Evolutionary conservation across 1,140 invertebrate genomes (phyloP).

Genomic region (Brachystomella parvula): DNA sequence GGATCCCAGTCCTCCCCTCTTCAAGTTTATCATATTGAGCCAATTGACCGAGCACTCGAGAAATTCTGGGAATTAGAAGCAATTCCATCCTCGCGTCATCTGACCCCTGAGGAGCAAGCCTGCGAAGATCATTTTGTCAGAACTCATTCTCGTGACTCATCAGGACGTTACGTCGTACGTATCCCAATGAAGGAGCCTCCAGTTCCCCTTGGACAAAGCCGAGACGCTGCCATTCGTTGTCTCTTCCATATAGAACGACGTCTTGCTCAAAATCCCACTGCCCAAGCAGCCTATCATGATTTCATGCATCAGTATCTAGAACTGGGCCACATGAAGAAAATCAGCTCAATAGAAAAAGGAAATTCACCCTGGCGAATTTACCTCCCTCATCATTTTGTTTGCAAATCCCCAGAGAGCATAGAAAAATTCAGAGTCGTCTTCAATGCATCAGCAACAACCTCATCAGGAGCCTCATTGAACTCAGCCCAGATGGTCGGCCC

Average conservation of each 20-base stretch:
- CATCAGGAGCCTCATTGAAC: conserved; percentile 28
- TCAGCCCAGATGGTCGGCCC: conserved; percentile 23
- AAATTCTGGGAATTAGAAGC: conserved; percentile 41
- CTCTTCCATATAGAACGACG: conserved; percentile 35
- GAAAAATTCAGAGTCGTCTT: conserved; percentile 36
- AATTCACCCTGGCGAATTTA: conserved; percentile 28
- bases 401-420: conserved; percentile 20
- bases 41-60: conserved; percentile 17
- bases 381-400: conserved; percentile 36
- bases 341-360: conserved; percentile 16
- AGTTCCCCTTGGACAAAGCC: conserved; percentile 23
- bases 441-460: conserved; percentile 28
- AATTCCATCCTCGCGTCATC: not conserved
- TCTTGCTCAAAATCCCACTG: conserved; percentile 20
- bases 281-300: conserved; percentile 34
- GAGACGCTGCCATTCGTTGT: conserved; percentile 29
- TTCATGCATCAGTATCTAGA: conserved; percentile 40
- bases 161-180: conserved; percentile 36
- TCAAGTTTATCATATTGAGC: not conserved
- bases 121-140: conserved; percentile 37
- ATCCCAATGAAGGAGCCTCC: conserved; percentile 36
- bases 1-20: not conserved
- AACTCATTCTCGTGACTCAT: conserved; percentile 25
- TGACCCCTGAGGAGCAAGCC: conserved; percentile 22
- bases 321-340: conserved; percentile 39